Evolutionary conservation across 2,797 vertebrate species (phyloP), one percentile per base, ranked within the genome.

Genomic region (Pteropus rufus): DNA sequence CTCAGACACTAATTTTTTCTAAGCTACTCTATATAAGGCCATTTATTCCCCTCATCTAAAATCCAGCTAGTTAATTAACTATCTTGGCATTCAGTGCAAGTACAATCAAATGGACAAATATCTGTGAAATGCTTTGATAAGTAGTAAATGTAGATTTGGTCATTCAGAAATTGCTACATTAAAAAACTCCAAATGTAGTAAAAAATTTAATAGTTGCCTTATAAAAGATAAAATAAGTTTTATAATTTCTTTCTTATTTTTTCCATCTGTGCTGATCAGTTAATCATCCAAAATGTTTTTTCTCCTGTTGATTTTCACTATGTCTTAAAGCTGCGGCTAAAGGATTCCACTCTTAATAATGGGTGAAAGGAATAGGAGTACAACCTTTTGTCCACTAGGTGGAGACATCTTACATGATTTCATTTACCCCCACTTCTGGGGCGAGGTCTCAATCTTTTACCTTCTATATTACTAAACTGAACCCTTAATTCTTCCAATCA

Each of bases 381-480:
- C 2, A n/a, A 10, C 0, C 10, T 7, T 94, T 76, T 49, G 15
- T 41, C 96, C 97, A 96, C 85, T 73, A 97, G 93, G 86, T 95
- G 97, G 96, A 14, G 7, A 1, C 49, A 91, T 56, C 60, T 76
- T 72, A 73, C 21, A 89, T 39, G 31, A 58, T 49, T 96, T 52
- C 41, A 36, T 36, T 84, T 76, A 49, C 15, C 7, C n/a, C 31
- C n/a, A 21, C 8, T 31, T 89, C 16, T 62, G n/a, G 44, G 77
- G 4, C 1, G 6, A 56, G 29, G 34, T 75, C 65, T 75, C 41
- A 56, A 8, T 34, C 70, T 93, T 69, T 88, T 70, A 46, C 64
- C 49, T 80, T 84, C 60, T 64, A 0, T 64, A 79, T 87, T 80
- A 86, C 24, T 39, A 73, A 81, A 16, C 12, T 72, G 80, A 94